phyloP scores from a whole-genome alignment of 2,113 vertebrate species.

The Archocentrus centrarchus region DNA sequence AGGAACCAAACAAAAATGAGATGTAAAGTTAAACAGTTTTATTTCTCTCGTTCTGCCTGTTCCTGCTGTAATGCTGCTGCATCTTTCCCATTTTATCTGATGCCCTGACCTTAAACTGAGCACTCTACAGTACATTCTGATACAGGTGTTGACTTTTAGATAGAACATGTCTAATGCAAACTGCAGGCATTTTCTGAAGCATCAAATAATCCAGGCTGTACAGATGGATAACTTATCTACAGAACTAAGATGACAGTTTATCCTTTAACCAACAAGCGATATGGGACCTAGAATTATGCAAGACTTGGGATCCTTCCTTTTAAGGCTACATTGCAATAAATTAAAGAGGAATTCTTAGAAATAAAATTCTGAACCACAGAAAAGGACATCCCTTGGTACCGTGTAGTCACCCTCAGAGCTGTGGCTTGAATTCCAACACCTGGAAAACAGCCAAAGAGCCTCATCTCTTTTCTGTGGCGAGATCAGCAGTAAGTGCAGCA shows the following conservation, averaged over 20 bases:
- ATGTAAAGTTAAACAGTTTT: background rate
- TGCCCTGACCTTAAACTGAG: background rate
- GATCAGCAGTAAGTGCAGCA: conserved; percentile 49
- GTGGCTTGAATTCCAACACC: conserved; percentile 5
- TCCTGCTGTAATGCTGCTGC: background rate
- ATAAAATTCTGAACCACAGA: conserved; percentile 18
- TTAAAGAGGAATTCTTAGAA: background rate
- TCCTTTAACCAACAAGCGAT: conserved; percentile 36
- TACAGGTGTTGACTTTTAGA: background rate
- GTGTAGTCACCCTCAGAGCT: background rate
- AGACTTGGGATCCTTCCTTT: background rate
- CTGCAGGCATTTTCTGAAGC: background rate
- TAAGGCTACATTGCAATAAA: conserved; percentile 4
- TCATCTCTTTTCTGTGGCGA: conserved; percentile 26
- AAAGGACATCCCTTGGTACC: background rate
- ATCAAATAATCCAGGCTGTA: conserved; percentile 27
- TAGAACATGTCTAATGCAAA: background rate
- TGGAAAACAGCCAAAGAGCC: conserved; percentile 31
- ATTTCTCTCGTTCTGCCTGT: background rate
- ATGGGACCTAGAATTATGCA: conserved; percentile 38
- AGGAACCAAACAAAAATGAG: background rate
- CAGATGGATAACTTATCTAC: conserved; percentile 34
- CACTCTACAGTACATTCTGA: background rate
- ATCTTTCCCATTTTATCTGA: background rate
- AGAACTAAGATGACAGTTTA: conserved; percentile 40